These are phyloP conservation scores for Hydrotaea cyrtoneurina DNA, from an alignment of 2,888 invertebrate species.

Conservation along the genomic window DNA sequence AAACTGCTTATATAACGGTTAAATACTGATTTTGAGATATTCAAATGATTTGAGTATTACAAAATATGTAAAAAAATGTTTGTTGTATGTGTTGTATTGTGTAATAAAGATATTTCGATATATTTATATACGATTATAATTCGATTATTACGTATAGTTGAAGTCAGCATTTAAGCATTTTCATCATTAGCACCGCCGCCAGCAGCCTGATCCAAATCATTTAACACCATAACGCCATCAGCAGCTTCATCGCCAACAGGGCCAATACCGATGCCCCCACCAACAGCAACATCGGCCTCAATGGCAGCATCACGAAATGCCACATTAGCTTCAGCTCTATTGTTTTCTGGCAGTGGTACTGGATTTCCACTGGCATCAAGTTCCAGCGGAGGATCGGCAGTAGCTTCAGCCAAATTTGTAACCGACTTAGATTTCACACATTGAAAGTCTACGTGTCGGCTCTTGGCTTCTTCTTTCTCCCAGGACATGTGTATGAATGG, in stretches of 20 bases:
- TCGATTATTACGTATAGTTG: conserved; percentile 17
- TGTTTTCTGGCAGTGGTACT: conserved; percentile 75
- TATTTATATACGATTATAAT: conserved; percentile 22
- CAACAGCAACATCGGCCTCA: conserved; percentile 66
- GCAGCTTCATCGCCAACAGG: conserved; percentile 76
- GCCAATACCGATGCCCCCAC: conserved; percentile 68
- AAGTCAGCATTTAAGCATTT: conserved; percentile 65
- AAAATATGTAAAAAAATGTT: conserved; percentile 36
- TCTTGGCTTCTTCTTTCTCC: conserved; percentile 99
- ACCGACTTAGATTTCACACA: conserved; percentile 99
- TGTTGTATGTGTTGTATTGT: neutral
- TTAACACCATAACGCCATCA: conserved; percentile 74
- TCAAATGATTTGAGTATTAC: conserved; percentile 40
- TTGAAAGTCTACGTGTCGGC: conserved; percentile 99
- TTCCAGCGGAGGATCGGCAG: conserved; percentile 90
- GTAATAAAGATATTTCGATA: conserved; percentile 15
- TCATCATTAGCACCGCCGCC: conserved; percentile 72
- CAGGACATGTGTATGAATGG: conserved; percentile 96
- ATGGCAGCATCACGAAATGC: conserved; percentile 64
- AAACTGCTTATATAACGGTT: conserved; percentile 7
- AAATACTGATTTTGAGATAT: conserved; percentile 42
- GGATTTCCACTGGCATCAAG: conserved; percentile 81
- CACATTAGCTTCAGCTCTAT: conserved; percentile 69
- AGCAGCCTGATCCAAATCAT: conserved; percentile 74
- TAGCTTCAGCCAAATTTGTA: conserved; percentile 96